A percentile compares a stretch with the other conserved stretches of the same genome.
Evolutionary conservation across 2,888 invertebrate genomes (phyloP).

Genomic region (Clivina fossor): DNA sequence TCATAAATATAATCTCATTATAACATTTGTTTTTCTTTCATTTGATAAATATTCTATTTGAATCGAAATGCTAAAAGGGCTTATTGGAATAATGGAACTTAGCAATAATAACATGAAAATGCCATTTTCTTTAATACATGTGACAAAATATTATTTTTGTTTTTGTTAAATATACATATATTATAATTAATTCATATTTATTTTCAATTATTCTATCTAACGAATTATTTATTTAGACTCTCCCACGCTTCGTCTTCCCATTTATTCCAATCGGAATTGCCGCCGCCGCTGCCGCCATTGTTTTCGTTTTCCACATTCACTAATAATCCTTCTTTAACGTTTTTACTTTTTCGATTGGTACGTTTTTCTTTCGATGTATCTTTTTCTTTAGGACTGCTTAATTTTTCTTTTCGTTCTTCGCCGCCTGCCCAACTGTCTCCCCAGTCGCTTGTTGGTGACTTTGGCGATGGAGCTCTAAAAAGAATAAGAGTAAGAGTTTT

Average conservation of each 20-base stretch:
- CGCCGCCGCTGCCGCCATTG: too few species aligned
- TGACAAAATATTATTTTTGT: too few species aligned
- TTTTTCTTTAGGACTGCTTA: conserved; percentile 29
- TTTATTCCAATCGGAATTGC: conserved; percentile 53
- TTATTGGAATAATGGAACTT: background rate
- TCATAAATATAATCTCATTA: too few species aligned
- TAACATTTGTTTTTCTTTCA: conserved; percentile 1
- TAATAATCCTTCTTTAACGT: conserved; percentile 45
- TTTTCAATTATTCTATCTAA: too few species aligned
- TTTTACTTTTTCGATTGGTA: conserved; percentile 46
- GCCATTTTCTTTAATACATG: too few species aligned
- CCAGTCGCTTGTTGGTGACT: conserved; percentile 49
- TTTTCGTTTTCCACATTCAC: conserved; percentile 41
- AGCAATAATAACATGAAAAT: background rate
- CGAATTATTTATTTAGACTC: conserved; percentile 63
- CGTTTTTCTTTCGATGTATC: conserved; percentile 35
- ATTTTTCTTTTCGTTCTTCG: conserved; percentile 42
- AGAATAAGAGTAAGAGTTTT: background rate
- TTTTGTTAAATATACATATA: conserved; percentile 23
- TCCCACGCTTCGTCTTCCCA: conserved; percentile 65
- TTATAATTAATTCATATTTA: conserved; percentile 11
- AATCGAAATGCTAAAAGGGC: background rate
- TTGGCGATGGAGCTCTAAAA: conserved; percentile 51
- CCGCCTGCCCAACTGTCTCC: conserved; percentile 41
- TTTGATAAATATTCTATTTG: background rate